Evolutionary conservation across 2,888 invertebrate genomes (phyloP).

Genomic region (Stratiomys singularior): DNA sequence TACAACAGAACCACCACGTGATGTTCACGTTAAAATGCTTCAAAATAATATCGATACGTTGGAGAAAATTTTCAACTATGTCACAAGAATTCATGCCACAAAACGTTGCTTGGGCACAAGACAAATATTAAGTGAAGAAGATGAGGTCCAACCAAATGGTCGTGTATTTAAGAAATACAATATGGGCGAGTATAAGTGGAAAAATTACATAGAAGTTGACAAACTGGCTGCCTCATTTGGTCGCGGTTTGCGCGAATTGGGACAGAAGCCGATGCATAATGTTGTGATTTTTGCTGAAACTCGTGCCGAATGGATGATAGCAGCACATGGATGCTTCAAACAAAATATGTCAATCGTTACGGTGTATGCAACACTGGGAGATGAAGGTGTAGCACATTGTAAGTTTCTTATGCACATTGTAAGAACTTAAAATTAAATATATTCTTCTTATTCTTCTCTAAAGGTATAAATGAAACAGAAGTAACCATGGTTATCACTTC

Average conservation of each 20-base stretch:
- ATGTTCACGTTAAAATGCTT: conserved; percentile 77
- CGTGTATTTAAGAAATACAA: conserved; percentile 96
- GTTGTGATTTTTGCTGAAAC: conserved; percentile 98
- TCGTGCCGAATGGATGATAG: conserved; percentile 96
- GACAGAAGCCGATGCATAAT: conserved; percentile 77
- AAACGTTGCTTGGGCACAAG: conserved; percentile 89
- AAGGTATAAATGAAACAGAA: conserved; percentile 90
- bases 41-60: conserved; percentile 82
- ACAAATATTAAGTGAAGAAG: conserved; percentile 90
- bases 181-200: conserved; percentile 94
- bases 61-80: conserved; percentile 84
- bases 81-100: conserved; percentile 77
- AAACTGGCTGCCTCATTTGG: conserved; percentile 81
- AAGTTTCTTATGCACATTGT: conserved; percentile 54
- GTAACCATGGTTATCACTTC: conserved; percentile 93
- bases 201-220: conserved; percentile 80
- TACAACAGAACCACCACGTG: conserved; percentile 75
- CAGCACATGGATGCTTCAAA: conserved; percentile 95
- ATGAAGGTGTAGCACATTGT: conserved; percentile 95
- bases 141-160: conserved; percentile 94
- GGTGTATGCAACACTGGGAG: conserved; percentile 95
- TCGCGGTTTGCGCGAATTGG: conserved; percentile 83
- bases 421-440: not conserved
- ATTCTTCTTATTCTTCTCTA: not conserved
- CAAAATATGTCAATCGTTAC: conserved; percentile 96